These are phyloP conservation scores for Odocoileus hemionus DNA, from an alignment of 2,113 vertebrate species.

Conservation along the genomic window DNA sequence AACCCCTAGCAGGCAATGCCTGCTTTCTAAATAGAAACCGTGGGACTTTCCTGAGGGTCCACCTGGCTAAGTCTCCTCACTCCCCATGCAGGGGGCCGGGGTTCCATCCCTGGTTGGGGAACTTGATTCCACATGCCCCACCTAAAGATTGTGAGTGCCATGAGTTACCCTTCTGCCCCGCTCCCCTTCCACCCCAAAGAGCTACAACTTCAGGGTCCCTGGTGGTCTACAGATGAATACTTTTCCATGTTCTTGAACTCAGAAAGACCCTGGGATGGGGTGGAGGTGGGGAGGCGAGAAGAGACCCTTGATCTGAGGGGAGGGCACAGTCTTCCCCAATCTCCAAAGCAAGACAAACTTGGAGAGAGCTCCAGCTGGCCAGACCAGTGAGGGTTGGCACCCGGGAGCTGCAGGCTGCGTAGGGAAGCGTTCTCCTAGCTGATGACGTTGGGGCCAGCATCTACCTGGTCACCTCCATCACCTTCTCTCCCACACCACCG, in stretches of 20 bases:
- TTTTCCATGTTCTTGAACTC: not conserved
- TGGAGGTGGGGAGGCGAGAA: not conserved
- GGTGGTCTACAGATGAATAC: not conserved
- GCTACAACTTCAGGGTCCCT: not conserved
- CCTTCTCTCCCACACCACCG: not conserved
- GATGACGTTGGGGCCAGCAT: rapidly evolving
- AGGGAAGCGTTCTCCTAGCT: not conserved
- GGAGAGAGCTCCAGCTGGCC: not conserved
- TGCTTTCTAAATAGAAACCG: not conserved
- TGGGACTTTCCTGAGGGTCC: not conserved
- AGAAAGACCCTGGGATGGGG: not conserved
- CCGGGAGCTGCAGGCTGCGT: not conserved
- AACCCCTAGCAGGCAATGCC: too few relatives aligned
- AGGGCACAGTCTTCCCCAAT: not conserved
- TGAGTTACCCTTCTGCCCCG: not conserved
- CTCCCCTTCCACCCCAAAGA: not conserved
- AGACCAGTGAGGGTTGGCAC: not conserved
- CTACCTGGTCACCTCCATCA: rapidly evolving
- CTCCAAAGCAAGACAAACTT: not conserved
- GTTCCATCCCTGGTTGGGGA: not conserved
- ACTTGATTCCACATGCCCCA: not conserved
- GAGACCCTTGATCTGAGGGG: not conserved
- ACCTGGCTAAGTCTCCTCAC: not conserved
- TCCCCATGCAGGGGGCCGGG: not conserved
- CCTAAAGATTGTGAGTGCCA: not conserved